A percentile compares a stretch with the other conserved stretches of the same genome.
These are phyloP conservation scores for Meleagris gallopavo DNA, from an alignment of 2,113 vertebrate genomes.

Conservation along the genomic window DNA sequence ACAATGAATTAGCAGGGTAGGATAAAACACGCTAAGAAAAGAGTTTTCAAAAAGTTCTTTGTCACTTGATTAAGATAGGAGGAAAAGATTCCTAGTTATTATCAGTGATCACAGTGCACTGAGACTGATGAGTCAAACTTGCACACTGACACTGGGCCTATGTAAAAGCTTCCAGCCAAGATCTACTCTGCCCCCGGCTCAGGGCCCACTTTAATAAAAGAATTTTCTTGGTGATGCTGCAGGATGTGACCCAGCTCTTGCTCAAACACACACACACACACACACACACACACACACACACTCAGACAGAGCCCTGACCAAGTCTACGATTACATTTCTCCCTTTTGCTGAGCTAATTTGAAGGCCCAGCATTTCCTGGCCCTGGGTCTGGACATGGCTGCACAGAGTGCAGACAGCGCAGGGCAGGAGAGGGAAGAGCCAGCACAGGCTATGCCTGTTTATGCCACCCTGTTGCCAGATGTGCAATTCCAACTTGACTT, in stretches of 20 bases:
- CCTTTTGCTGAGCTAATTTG: not conserved
- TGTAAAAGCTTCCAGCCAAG: not conserved
- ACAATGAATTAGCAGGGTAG: not conserved
- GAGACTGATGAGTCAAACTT: not conserved
- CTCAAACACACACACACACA: not conserved
- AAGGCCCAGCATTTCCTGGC: not conserved
- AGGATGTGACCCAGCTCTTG: not conserved
- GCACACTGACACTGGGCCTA: not conserved
- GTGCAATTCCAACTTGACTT: not conserved
- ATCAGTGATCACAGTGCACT: not conserved
- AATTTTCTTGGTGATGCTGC: not conserved
- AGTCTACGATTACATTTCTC: not conserved
- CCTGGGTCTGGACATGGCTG: not conserved
- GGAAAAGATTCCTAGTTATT: not conserved
- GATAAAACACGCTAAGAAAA: not conserved
- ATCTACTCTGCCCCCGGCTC: not conserved
- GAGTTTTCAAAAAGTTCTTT: not conserved
- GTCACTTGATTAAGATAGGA: not conserved
- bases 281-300: too few relatives aligned
- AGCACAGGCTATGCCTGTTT: not conserved
- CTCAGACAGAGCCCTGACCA: not conserved
- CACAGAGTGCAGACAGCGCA: not conserved
- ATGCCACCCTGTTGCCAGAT: not conserved
- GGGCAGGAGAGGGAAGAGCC: not conserved
- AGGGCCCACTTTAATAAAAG: not conserved